Evolutionary conservation across 64 coral and sea anemone species (phyloP).

Genomic region (Stylophora pistillata): DNA sequence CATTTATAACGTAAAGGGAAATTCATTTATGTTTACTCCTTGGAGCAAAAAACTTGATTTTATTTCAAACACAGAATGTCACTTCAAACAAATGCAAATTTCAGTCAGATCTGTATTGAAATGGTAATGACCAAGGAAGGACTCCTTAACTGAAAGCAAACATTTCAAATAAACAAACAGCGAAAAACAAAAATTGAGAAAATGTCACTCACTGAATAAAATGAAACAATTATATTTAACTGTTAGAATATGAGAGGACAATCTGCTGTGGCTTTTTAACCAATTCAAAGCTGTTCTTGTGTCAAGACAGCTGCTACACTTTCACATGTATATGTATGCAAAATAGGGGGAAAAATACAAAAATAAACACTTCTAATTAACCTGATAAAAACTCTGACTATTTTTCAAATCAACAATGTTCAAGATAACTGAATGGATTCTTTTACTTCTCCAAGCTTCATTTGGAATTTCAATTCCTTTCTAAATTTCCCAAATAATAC

Average conservation of each 20-base stretch:
- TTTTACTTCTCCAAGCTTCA: not conserved
- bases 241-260: not conserved
- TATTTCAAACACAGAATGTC: too few species aligned
- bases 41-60: too few species aligned
- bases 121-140: too few species aligned
- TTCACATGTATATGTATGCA: not conserved
- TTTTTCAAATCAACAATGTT: not conserved
- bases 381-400: not conserved
- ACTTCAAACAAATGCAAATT: too few species aligned
- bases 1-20: not conserved
- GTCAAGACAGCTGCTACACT: not conserved
- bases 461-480: not conserved
- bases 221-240: not conserved
- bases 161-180: too few species aligned
- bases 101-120: too few species aligned
- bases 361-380: conserved; percentile 5
- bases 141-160: too few species aligned
- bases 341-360: not conserved
- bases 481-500: not conserved
- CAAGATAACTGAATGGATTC: not conserved
- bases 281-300: not conserved
- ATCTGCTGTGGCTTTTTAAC: not conserved
- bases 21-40: too few species aligned
- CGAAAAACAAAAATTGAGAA: too few species aligned
- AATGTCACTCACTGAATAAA: too few species aligned